These are phyloP conservation scores for Lepidocyrtinus sp. DNA, from an alignment of 2,888 invertebrate genomes.

Conservation along the genomic window DNA sequence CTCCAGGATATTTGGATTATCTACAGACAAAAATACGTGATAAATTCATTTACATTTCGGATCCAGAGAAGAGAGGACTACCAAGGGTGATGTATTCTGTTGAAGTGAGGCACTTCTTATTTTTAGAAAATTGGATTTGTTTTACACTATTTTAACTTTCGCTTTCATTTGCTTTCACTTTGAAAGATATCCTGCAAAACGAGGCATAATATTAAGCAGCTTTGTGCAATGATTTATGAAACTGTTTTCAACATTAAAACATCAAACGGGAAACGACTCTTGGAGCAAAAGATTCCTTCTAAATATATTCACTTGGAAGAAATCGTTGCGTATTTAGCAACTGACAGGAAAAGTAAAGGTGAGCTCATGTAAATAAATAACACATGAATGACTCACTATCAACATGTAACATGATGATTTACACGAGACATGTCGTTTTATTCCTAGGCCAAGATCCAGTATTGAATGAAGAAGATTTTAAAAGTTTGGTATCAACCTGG, in stretches of 20 bases:
- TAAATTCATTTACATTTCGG: constrained; percentile 90
- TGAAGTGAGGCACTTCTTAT: constrained; percentile 77
- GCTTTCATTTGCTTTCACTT: constrained; percentile 9
- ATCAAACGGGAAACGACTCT: constrained; percentile 90
- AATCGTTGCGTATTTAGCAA: constrained; percentile 86
- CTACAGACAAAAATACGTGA: constrained; percentile 91
- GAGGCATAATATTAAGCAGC: constrained; percentile 88
- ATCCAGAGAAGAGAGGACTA: constrained; percentile 95
- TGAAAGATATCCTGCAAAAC: constrained; percentile 79
- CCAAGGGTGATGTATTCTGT: constrained; percentile 94
- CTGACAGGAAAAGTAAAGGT: constrained; percentile 75
- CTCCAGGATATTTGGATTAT: constrained; percentile 78
- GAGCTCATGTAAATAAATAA: no score
- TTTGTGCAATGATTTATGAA: constrained; percentile 94
- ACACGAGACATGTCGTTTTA: constrained; percentile 6
- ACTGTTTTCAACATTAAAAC: constrained; percentile 92
- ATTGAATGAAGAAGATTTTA: constrained; percentile 85
- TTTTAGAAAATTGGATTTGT: not conserved
- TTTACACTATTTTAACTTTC: not conserved
- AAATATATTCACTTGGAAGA: constrained; percentile 96
- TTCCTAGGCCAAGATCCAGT: constrained; percentile 82
- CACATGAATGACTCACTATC: no score
- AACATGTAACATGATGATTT: no score
- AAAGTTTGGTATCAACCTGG: constrained; percentile 72
- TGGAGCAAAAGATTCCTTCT: constrained; percentile 96